Percentiles rank a stretch among this genome's conserved stretches.
These are phyloP conservation scores for Anniella stebbinsi DNA, from an alignment of 2,797 vertebrate genomes.

Conservation along the genomic window DNA sequence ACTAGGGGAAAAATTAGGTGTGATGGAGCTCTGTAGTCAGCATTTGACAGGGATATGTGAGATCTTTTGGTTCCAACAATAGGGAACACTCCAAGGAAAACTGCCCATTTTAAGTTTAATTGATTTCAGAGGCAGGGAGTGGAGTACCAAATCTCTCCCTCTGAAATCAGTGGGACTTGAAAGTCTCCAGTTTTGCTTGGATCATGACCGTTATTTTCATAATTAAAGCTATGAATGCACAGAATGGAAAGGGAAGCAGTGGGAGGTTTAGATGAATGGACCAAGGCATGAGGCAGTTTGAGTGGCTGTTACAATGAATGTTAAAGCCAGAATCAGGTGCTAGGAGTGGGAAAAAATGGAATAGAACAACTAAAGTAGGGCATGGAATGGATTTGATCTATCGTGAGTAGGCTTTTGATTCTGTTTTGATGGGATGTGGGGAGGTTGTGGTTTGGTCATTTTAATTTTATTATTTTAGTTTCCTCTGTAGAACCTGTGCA, in stretches of 20 bases:
- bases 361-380: background rate
- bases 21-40: no score
- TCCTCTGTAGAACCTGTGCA: background rate
- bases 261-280: background rate
- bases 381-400: background rate
- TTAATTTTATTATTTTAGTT: background rate
- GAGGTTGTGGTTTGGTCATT: background rate
- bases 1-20: no score
- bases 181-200: background rate
- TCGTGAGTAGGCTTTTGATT: background rate
- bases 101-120: background rate
- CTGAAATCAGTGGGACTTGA: background rate
- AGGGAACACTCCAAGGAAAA: background rate
- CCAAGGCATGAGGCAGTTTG: background rate
- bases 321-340: background rate
- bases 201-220: background rate
- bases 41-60: background rate
- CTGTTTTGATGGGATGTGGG: background rate
- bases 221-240: background rate
- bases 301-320: background rate
- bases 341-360: background rate
- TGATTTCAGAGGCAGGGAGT: background rate
- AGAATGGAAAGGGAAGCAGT: conserved; percentile 5
- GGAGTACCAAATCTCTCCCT: background rate
- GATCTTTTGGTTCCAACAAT: background rate